Evolutionary conservation across 2,113 vertebrate genomes (phyloP).

Genomic region (Turdus rufiventris): DNA sequence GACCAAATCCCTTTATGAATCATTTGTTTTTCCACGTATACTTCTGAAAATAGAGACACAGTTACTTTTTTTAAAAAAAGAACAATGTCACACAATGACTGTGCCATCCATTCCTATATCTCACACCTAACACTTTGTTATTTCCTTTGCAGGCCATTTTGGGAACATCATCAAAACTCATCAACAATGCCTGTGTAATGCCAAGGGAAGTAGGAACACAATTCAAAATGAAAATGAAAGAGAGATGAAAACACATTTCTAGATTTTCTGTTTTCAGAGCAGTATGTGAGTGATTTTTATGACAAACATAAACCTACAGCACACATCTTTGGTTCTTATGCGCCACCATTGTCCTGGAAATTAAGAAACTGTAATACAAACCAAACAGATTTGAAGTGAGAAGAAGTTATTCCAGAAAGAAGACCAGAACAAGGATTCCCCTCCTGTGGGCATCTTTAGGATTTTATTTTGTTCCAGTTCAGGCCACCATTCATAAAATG

Average conservation of each 20-base stretch:
- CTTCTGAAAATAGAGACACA: background rate
- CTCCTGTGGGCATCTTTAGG: background rate
- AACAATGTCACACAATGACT: background rate
- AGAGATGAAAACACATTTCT: background rate
- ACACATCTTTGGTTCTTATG: background rate
- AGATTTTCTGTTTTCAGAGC: background rate
- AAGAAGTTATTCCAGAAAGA: background rate
- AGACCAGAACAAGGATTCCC: background rate
- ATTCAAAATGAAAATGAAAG: background rate
- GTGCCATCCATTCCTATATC: rapidly evolving
- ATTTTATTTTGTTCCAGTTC: background rate
- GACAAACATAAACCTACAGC: background rate
- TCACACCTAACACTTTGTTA: background rate
- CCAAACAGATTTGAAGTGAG: background rate
- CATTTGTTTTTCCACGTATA: background rate
- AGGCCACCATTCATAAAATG: background rate
- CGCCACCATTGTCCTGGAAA: background rate
- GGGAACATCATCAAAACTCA: background rate
- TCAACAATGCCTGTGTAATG: rapidly evolving
- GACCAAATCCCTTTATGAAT: background rate
- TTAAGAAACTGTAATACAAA: background rate
- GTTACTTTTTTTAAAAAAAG: background rate
- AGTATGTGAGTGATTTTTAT: background rate
- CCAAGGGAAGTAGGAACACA: background rate
- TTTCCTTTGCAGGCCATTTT: background rate